Percentiles rank a stretch among this genome's conserved stretches.
These are phyloP conservation scores for Drosophila subsilvestris DNA, from an alignment of 2,888 invertebrate species.

Conservation along the genomic window DNA sequence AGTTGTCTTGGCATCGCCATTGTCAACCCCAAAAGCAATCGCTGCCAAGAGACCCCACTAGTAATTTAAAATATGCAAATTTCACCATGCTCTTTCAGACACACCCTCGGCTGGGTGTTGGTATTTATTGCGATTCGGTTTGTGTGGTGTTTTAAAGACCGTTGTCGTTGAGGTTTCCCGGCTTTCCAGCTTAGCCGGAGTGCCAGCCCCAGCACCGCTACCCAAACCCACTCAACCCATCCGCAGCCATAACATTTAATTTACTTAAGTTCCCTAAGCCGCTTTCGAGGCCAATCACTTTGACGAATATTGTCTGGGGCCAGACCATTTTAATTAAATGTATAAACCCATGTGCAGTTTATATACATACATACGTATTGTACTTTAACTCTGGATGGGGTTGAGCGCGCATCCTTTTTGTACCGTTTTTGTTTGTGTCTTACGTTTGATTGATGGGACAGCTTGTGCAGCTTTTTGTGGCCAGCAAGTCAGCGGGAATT, in stretches of 20 bases:
- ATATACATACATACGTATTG: neutral
- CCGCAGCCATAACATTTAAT: constrained; percentile 60
- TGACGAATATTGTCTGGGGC: constrained; percentile 46
- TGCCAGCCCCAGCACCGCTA: neutral
- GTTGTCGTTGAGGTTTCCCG: constrained; percentile 46
- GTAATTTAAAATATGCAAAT: constrained; percentile 77
- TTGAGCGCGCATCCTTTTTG: constrained; percentile 19
- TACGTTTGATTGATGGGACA: constrained; percentile 39
- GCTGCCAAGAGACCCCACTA: constrained; percentile 57
- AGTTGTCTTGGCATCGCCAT: constrained; percentile 66
- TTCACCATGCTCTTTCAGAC: constrained; percentile 36
- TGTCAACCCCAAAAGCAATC: constrained; percentile 59
- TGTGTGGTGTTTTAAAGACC: constrained; percentile 64
- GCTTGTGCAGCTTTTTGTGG: constrained; percentile 31
- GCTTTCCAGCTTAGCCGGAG: neutral
- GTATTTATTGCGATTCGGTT: constrained; percentile 59
- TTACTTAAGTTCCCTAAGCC: constrained; percentile 68
- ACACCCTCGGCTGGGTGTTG: constrained; percentile 23
- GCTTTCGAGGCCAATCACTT: constrained; percentile 53
- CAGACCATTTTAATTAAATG: constrained; percentile 64
- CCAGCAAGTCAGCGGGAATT: constrained; percentile 41
- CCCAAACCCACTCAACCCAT: neutral
- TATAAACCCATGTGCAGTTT: constrained; percentile 32
- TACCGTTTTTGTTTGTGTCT: constrained; percentile 25
- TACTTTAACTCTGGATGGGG: neutral